phyloP scores from a whole-genome alignment of 2,113 vertebrate genomes.

The Holacanthus passer region DNA sequence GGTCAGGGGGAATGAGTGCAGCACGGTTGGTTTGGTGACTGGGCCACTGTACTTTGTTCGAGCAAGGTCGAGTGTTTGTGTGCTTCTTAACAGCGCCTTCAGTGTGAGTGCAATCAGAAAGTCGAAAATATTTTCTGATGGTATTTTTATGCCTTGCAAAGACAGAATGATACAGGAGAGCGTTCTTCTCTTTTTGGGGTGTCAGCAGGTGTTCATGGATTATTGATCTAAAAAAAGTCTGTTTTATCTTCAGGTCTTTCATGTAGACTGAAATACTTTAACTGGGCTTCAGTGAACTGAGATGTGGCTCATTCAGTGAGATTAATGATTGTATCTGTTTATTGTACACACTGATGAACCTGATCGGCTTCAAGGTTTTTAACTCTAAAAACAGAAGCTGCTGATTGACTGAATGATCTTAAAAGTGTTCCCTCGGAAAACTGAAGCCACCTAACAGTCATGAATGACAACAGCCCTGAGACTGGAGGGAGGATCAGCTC shows the following conservation, averaged over 20 bases:
- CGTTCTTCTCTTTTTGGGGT: not conserved
- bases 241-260: not conserved
- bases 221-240: not conserved
- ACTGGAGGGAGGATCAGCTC: not conserved
- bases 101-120: conserved; percentile 1
- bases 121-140: not conserved
- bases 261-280: not conserved
- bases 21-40: conserved; percentile 2
- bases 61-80: conserved; percentile 16
- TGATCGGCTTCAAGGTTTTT: conserved; percentile 1
- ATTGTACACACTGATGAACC: conserved; percentile 16
- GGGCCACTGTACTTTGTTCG: conserved; percentile 20
- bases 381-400: not conserved
- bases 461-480: not conserved
- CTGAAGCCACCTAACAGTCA: not conserved
- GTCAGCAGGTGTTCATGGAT: not conserved
- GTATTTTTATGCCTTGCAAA: not conserved
- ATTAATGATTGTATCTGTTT: conserved; percentile 24
- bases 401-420: not conserved
- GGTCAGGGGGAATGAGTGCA: conserved; percentile 14
- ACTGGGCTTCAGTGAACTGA: not conserved
- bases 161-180: not conserved
- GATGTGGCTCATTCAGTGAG: not conserved
- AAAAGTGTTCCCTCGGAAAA: not conserved
- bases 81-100: conserved; percentile 28